phyloP scores from a whole-genome alignment of 1,140 invertebrate genomes.

The Galleria mellonella region DNA sequence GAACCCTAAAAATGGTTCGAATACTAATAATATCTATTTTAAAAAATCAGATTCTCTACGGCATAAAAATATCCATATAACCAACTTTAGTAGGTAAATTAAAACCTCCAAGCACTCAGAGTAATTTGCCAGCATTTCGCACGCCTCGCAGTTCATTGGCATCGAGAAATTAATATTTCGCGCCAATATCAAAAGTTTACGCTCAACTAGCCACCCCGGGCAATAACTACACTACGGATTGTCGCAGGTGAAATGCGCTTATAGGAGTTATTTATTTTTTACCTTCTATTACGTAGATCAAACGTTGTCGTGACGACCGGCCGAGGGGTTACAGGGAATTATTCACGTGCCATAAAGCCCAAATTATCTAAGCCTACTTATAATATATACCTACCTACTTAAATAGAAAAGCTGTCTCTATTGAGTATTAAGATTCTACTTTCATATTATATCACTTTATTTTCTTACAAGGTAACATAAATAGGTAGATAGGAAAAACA shows the following conservation, averaged over 20 bases:
- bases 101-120: constrained; percentile 63
- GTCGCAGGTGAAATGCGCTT: constrained; percentile 70
- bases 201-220: constrained; percentile 66
- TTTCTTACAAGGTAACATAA: no score
- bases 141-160: constrained; percentile 61
- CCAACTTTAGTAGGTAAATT: constrained; percentile 32
- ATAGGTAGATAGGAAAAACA: no score
- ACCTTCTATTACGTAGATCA: constrained; percentile 53
- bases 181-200: constrained; percentile 71
- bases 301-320: constrained; percentile 54
- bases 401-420: background rate
- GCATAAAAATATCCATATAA: constrained; percentile 13
- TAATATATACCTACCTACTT: background rate
- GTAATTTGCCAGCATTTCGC: constrained; percentile 69
- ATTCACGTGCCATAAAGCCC: background rate
- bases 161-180: constrained; percentile 72
- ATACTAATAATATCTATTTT: no score
- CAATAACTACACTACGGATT: constrained; percentile 58
- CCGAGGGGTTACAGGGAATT: constrained; percentile 1
- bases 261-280: constrained; percentile 62
- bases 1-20: no score
- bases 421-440: background rate
- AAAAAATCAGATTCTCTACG: background rate
- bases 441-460: background rate
- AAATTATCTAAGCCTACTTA: background rate